Evolutionary conservation across 2,797 vertebrate genomes (phyloP).

Genomic region (Bradypus variegatus): DNA sequence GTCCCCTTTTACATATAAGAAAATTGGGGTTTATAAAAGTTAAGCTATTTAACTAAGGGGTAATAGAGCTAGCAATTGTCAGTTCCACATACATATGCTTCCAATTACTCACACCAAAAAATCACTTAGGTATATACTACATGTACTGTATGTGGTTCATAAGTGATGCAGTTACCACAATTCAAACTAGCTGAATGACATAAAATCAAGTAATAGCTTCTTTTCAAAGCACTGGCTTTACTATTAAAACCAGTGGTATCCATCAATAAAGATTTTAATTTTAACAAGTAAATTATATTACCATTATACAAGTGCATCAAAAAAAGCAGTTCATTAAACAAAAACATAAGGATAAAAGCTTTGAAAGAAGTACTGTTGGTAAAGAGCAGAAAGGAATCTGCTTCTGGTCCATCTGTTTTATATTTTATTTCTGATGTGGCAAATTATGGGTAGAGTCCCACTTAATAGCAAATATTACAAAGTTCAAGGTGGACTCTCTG

Average conservation of each 20-base stretch:
- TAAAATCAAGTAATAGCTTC: neutral
- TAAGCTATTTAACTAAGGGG: neutral
- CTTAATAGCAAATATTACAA: conserved; percentile 28
- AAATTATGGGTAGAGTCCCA: conserved; percentile 27
- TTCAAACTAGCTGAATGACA: neutral
- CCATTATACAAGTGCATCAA: neutral
- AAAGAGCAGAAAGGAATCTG: neutral
- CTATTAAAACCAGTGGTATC: neutral
- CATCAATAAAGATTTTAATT: neutral
- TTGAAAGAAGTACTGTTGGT: neutral
- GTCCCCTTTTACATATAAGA: neutral
- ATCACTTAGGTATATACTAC: neutral
- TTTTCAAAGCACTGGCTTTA: conserved; percentile 21
- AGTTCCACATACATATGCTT: neutral
- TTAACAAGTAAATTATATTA: neutral
- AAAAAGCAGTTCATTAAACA: neutral
- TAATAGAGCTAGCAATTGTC: neutral
- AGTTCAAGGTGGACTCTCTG: neutral
- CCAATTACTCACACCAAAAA: neutral
- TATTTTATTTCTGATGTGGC: conserved; percentile 2
- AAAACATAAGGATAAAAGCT: neutral
- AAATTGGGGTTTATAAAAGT: neutral
- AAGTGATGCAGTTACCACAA: neutral
- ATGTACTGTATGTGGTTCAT: neutral
- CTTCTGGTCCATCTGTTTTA: neutral